Conservation (phyloP, 2,797 vertebrate genomes). For the Anolis apletophallus region DNA sequence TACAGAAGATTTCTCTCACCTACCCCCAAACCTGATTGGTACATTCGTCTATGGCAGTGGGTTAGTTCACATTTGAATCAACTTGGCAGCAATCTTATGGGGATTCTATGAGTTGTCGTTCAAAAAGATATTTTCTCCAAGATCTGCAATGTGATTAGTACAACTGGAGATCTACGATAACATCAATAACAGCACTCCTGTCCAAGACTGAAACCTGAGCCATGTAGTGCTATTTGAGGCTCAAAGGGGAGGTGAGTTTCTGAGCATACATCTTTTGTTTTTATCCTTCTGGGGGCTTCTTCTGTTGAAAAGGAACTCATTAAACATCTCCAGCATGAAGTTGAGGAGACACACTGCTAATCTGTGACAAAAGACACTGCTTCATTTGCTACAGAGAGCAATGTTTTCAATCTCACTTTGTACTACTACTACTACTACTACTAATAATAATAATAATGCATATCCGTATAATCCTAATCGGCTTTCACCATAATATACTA, state of each 20-base stretch:
- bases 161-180: neutral
- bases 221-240: neutral
- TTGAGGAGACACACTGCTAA: too few species aligned
- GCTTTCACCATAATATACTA: neutral
- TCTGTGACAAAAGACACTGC: neutral
- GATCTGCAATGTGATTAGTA: neutral
- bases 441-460: too few species aligned
- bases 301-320: neutral
- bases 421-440: too few species aligned
- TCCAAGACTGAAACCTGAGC: neutral
- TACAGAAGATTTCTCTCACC: too few species aligned
- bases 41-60: neutral
- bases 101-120: neutral
- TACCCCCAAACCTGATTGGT: neutral
- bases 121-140: neutral
- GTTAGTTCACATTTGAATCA: too few species aligned
- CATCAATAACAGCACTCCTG: neutral
- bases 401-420: too few species aligned
- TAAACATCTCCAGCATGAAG: neutral
- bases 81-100: neutral
- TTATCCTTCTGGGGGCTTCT: neutral
- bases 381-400: neutral
- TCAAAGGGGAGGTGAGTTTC: neutral
- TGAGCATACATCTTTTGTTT: neutral
- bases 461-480: too few species aligned